Evolutionary conservation across 2,797 vertebrate species (phyloP).

Genomic region (Paratrypauchen microcephalus): DNA sequence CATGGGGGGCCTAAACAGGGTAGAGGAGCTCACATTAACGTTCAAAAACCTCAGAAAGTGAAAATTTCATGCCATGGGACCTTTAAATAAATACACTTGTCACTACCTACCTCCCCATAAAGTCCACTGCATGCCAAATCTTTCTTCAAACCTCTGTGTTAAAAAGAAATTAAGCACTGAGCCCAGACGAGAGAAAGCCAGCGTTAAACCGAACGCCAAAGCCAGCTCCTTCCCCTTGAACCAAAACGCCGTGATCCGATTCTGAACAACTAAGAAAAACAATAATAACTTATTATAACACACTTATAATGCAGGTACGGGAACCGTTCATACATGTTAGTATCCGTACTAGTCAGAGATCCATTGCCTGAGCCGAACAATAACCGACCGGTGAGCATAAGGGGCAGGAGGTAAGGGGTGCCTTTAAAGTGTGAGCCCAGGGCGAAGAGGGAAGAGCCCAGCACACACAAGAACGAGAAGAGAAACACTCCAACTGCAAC

Average conservation of each 20-base stretch:
- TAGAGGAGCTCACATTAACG: too few species aligned
- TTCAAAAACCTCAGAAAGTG: too few species aligned
- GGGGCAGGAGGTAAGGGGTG: conserved; percentile 78
- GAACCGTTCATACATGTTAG: not conserved
- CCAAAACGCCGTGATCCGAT: conserved; percentile 84
- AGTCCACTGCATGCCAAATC: conserved; percentile 84
- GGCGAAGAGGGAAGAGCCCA: conserved; percentile 83
- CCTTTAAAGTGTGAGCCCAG: conserved; percentile 86
- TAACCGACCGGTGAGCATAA: conserved; percentile 84
- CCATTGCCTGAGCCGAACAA: conserved; percentile 85
- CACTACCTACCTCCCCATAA: conserved; percentile 77
- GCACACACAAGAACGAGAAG: conserved; percentile 83
- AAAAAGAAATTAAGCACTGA: conserved; percentile 87
- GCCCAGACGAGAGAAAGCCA: conserved; percentile 82
- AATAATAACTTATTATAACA: not conserved
- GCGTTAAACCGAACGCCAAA: conserved; percentile 80
- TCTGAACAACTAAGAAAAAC: conserved; percentile 79
- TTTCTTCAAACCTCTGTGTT: conserved; percentile 80
- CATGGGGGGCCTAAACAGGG: too few species aligned
- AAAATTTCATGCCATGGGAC: too few species aligned
- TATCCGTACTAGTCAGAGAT: conserved; percentile 79
- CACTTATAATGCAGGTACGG: not conserved
- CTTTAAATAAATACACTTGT: not conserved
- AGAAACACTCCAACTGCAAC: conserved; percentile 81
- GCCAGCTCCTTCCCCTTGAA: conserved; percentile 86